These are phyloP conservation scores for Diadophis punctatus DNA, from an alignment of 2,113 vertebrate genomes.

Conservation along the genomic window DNA sequence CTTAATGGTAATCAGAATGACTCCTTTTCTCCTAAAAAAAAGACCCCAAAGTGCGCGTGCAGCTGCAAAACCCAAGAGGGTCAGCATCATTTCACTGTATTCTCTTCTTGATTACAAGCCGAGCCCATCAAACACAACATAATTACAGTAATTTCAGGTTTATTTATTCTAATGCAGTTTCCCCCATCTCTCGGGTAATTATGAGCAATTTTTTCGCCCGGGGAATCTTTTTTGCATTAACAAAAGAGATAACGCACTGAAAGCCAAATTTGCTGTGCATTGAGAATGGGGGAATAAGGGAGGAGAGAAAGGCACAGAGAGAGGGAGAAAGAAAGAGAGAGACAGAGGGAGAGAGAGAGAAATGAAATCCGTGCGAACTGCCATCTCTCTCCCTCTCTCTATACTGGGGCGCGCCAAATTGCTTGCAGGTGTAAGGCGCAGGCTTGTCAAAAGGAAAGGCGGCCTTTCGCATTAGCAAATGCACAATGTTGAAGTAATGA, in stretches of 20 bases:
- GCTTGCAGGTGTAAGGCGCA: slow-evolving; percentile 98
- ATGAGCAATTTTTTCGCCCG: slow-evolving; percentile 99
- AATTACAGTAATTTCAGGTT: slow-evolving; percentile 99
- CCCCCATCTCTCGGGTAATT: slow-evolving; percentile 99
- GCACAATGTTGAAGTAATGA: slow-evolving; percentile 93
- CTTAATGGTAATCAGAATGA: slow-evolving; percentile 86
- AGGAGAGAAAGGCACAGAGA: slow-evolving; percentile 31
- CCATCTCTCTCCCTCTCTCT: slow-evolving; percentile 74
- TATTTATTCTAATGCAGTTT: slow-evolving; percentile 99
- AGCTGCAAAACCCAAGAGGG: slow-evolving; percentile 99
- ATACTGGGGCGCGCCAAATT: slow-evolving; percentile 96
- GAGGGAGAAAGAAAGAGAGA: slow-evolving; percentile 46
- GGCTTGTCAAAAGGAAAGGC: slow-evolving; percentile 86
- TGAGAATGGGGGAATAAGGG: slow-evolving; percentile 72
- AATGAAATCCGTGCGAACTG: slow-evolving; percentile 93
- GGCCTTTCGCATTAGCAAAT: slow-evolving; percentile 93
- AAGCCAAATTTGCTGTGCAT: slow-evolving; percentile 96
- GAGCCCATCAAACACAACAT: slow-evolving; percentile 99
- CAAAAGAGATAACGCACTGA: slow-evolving; percentile 98
- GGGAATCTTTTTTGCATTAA: slow-evolving; percentile 95
- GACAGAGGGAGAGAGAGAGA: slow-evolving; percentile 43
- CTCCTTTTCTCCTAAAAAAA: slow-evolving; percentile 80
- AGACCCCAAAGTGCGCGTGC: slow-evolving; percentile 86
- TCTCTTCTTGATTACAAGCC: slow-evolving; percentile 99
- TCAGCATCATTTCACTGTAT: slow-evolving; percentile 99